phyloP scores from a whole-genome alignment of 1,140 invertebrate species.

The Heterodera schachtii region DNA sequence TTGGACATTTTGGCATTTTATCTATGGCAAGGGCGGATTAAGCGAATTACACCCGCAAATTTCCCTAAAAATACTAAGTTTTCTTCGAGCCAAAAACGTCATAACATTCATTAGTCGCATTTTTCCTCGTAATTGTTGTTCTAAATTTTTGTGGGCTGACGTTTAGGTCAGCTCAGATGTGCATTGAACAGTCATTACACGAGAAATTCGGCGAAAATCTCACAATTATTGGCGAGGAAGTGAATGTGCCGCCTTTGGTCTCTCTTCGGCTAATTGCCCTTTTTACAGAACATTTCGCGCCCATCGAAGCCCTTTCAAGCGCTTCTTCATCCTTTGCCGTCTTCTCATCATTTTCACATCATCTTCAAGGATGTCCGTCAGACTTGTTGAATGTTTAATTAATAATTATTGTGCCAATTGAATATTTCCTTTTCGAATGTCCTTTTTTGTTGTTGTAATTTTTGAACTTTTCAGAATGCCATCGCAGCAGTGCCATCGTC shows the following conservation, averaged over 20 bases:
- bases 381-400: too few species aligned
- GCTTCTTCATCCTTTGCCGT: background rate
- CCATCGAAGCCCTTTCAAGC: background rate
- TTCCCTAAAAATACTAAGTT: too few species aligned
- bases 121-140: too few species aligned
- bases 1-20: background rate
- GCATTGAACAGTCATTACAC: conserved; percentile 83
- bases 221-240: conserved; percentile 89
- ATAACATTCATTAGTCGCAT: too few species aligned
- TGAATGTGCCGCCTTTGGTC: conserved; percentile 47
- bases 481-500: conserved; percentile 64
- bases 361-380: background rate
- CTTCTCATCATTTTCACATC: background rate
- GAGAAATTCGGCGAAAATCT: conserved; percentile 73
- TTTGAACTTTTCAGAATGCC: conserved; percentile 67
- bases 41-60: too few species aligned
- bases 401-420: too few species aligned
- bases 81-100: too few species aligned
- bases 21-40: too few species aligned
- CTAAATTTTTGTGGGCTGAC: too few species aligned
- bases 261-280: too few species aligned
- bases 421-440: too few species aligned
- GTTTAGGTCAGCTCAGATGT: conserved; percentile 78
- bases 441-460: too few species aligned
- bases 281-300: background rate